Evolutionary conservation across 1,140 invertebrate species (phyloP).

Genomic region (Amyelois transitella): DNA sequence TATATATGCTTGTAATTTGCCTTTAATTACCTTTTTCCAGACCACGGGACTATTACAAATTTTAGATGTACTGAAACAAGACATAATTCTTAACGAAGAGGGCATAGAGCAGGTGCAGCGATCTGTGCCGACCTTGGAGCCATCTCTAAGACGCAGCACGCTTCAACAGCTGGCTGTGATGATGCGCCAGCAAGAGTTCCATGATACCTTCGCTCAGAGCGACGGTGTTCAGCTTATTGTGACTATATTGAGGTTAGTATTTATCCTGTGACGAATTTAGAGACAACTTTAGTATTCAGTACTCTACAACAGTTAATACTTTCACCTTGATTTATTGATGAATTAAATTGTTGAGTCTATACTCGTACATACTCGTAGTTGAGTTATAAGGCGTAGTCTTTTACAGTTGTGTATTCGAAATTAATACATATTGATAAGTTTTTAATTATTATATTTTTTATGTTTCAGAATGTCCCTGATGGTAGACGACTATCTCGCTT

Average conservation of each 20-base stretch:
- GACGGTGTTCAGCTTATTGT: conserved; percentile 47
- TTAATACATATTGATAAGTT: too few relatives aligned
- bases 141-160: conserved; percentile 46
- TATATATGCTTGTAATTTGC: background rate
- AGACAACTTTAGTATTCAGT: background rate
- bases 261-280: too few relatives aligned
- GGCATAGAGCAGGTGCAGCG: conserved; percentile 28
- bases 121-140: conserved; percentile 32
- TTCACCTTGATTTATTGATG: too few relatives aligned
- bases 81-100: conserved; percentile 46
- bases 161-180: conserved; percentile 56
- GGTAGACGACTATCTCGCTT: conserved; percentile 77
- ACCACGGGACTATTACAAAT: conserved; percentile 49
- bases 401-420: background rate
- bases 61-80: conserved; percentile 62
- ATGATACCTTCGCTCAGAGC: conserved; percentile 39
- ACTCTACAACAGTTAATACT: too few relatives aligned
- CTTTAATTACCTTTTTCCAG: conserved; percentile 18
- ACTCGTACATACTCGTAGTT: too few relatives aligned
- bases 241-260: conserved; percentile 43
- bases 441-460: conserved; percentile 1
- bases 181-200: conserved; percentile 42
- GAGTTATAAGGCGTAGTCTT: background rate
- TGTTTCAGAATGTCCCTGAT: conserved; percentile 69
- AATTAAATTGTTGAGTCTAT: too few relatives aligned